Evolutionary conservation across 2,113 vertebrate genomes (phyloP).

Genomic region (Hystrix cristata): DNA sequence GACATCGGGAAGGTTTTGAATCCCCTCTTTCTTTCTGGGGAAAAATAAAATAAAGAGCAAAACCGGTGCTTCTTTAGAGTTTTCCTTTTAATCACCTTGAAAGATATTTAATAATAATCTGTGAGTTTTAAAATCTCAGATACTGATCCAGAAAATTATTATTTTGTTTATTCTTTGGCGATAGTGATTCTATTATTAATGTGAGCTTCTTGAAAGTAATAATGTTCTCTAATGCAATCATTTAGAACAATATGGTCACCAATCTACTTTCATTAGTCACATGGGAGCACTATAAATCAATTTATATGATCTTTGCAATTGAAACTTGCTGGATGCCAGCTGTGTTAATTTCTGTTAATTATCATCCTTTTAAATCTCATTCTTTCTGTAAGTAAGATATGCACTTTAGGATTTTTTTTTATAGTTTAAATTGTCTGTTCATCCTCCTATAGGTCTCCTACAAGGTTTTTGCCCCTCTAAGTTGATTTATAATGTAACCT

Average conservation of each 20-base stretch:
- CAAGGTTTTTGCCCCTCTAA: conserved; percentile 63
- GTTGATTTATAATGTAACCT: conserved; percentile 88
- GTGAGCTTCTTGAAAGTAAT: conserved; percentile 57
- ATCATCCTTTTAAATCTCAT: conserved; percentile 51
- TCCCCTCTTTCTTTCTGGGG: not conserved
- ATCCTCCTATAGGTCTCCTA: conserved; percentile 79
- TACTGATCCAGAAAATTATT: conserved; percentile 53
- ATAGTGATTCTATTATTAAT: conserved; percentile 66
- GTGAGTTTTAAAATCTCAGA: conserved; percentile 1
- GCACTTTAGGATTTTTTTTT: conserved; percentile 69
- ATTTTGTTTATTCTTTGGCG: conserved; percentile 68
- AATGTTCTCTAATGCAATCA: conserved; percentile 67
- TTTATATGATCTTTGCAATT: conserved; percentile 72
- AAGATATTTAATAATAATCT: conserved; percentile 19
- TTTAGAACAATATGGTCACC: conserved; percentile 77
- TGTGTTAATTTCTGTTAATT: conserved; percentile 73
- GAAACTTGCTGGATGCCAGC: conserved; percentile 47
- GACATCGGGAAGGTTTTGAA: conserved; percentile 62
- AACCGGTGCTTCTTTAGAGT: not conserved
- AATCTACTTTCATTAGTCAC: conserved; percentile 77
- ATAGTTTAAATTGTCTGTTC: conserved; percentile 70
- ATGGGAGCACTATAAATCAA: conserved; percentile 81
- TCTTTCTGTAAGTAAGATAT: conserved; percentile 74
- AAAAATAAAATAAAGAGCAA: conserved; percentile 60
- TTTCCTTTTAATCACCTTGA: conserved; percentile 59